These are phyloP conservation scores for Alethe diademata DNA, from an alignment of 2,113 vertebrate genomes.

Conservation along the genomic window DNA sequence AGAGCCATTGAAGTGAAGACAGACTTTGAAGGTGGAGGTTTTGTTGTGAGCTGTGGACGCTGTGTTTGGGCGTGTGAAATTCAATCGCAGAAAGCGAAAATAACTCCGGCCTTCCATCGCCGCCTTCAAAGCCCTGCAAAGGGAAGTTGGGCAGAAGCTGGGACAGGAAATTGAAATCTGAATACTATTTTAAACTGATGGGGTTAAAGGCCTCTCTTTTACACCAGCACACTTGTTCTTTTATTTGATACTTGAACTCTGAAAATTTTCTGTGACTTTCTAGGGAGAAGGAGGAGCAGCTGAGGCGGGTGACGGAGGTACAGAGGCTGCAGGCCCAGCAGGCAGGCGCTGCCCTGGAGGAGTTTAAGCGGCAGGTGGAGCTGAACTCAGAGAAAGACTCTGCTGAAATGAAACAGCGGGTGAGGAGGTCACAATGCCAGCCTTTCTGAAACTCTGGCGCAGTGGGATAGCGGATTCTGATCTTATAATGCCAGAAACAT, in stretches of 20 bases:
- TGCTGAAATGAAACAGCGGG: slow-evolving; percentile 92
- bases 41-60: neutral
- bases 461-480: slow-evolving; percentile 59
- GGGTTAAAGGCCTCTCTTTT: slow-evolving; percentile 64
- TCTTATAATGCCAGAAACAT: slow-evolving; percentile 64
- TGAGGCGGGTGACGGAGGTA: slow-evolving; percentile 81
- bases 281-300: slow-evolving; percentile 90
- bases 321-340: slow-evolving; percentile 89
- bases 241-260: slow-evolving; percentile 65
- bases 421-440: slow-evolving; percentile 69
- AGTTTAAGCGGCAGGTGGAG: slow-evolving; percentile 94
- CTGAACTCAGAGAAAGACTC: slow-evolving; percentile 91
- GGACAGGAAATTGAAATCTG: slow-evolving; percentile 60
- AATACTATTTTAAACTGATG: slow-evolving; percentile 61
- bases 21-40: neutral
- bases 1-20: neutral
- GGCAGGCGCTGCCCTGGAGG: slow-evolving; percentile 88
- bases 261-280: slow-evolving; percentile 69
- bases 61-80: neutral
- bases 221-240: slow-evolving; percentile 48
- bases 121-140: slow-evolving; percentile 40
- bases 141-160: slow-evolving; percentile 53
- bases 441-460: slow-evolving; percentile 62
- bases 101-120: neutral
- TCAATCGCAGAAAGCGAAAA: neutral